phyloP scores from a whole-genome alignment of 2,888 invertebrate genomes.

The Brachyopa scutellaris region DNA sequence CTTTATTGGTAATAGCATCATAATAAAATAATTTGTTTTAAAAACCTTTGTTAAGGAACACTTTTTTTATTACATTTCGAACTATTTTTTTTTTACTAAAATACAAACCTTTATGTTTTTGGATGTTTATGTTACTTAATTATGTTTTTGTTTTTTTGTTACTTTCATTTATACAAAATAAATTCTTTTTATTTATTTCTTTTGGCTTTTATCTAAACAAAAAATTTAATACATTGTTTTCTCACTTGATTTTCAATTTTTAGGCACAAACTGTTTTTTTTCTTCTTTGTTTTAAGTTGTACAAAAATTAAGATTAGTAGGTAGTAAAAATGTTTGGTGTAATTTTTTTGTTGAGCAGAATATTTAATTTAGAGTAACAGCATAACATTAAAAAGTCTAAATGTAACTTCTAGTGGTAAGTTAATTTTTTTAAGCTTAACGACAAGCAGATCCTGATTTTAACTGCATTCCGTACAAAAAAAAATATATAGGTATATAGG shows the following conservation, averaged over 20 bases:
- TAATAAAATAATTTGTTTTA: conserved; percentile 51
- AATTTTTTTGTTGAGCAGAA: conserved; percentile 15
- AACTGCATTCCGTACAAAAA: neutral
- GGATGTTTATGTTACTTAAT: conserved; percentile 53
- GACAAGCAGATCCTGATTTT: neutral
- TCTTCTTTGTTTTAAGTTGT: conserved; percentile 18
- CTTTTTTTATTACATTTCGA: neutral
- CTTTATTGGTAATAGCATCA: conserved; percentile 58
- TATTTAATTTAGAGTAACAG: conserved; percentile 29
- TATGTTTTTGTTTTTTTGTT: neutral
- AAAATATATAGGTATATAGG: neutral
- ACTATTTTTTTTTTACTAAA: conserved; percentile 41
- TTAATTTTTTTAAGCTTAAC: conserved; percentile 20
- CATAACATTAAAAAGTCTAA: conserved; percentile 12
- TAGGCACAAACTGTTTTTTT: conserved; percentile 64
- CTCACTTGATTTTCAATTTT: conserved; percentile 30
- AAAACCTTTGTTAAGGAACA: no score
- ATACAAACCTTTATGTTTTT: conserved; percentile 65
- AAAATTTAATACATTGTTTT: conserved; percentile 14
- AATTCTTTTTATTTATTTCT: conserved; percentile 1
- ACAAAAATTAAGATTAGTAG: neutral
- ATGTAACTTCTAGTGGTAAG: conserved; percentile 8
- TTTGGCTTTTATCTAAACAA: conserved; percentile 40
- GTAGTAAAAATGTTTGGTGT: conserved; percentile 26
- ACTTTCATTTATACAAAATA: neutral